Conservation (phyloP, 2,888 invertebrate genomes). For the Macrosiphum euphorbiae region DNA sequence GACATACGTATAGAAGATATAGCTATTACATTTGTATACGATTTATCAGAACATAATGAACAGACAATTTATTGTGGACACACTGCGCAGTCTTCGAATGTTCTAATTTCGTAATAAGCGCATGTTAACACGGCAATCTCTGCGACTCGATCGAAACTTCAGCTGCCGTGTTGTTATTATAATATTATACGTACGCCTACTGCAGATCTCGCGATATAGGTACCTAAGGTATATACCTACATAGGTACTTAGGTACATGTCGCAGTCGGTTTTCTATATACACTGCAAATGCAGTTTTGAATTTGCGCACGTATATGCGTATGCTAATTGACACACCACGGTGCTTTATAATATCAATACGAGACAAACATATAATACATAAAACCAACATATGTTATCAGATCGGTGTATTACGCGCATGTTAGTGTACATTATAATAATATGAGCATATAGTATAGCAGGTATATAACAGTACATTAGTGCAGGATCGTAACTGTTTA, state of each 20-base stretch:
- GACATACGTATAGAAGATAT: too few relatives aligned
- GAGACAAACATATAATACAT: neutral
- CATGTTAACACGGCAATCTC: neutral
- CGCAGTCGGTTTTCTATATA: neutral
- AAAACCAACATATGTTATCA: conserved; percentile 1
- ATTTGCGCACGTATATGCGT: neutral
- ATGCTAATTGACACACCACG: conserved; percentile 29
- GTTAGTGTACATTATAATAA: neutral
- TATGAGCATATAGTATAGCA: neutral
- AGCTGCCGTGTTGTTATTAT: neutral
- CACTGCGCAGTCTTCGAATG: too few relatives aligned
- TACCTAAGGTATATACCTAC: too few relatives aligned
- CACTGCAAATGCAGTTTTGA: neutral
- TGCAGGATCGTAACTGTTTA: conserved; percentile 10
- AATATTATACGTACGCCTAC: too few relatives aligned
- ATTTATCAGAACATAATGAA: too few relatives aligned
- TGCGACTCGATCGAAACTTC: neutral
- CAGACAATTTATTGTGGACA: too few relatives aligned
- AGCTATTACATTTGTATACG: too few relatives aligned
- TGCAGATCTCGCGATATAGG: neutral
- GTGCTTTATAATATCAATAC: neutral
- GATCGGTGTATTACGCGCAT: conserved; percentile 23
- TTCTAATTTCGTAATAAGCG: too few relatives aligned
- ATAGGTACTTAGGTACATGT: neutral
- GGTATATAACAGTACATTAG: conserved; percentile 29